Conservation (phyloP, 2,113 vertebrate species). For the Notarius quadriscutis region DNA sequence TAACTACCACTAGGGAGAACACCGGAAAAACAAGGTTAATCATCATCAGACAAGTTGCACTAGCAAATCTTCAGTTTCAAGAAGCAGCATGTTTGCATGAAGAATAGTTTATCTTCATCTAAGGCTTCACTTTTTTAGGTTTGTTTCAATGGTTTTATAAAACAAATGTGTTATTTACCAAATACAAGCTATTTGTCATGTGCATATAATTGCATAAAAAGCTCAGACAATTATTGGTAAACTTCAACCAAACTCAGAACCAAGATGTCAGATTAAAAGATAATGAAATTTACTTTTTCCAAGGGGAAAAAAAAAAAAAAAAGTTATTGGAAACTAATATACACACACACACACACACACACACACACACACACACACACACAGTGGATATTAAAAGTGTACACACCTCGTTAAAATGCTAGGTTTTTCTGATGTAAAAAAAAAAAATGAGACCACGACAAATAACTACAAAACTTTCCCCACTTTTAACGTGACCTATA, state of each 20-base stretch:
- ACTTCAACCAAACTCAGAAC: not conserved
- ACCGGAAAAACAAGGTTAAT: not conserved
- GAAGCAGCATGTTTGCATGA: too few relatives aligned
- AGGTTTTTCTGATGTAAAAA: too few relatives aligned
- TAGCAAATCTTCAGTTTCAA: not conserved
- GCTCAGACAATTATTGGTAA: not conserved
- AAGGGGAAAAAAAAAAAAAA: not conserved
- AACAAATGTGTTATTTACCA: not conserved
- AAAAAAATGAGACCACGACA: too few relatives aligned
- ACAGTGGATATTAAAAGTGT: too few relatives aligned
- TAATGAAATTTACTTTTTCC: not conserved
- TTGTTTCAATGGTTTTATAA: not conserved
- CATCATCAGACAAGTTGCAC: constrained; percentile 6
- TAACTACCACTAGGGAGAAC: not conserved
- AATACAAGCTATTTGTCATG: not conserved
- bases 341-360: too few relatives aligned
- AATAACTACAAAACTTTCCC: too few relatives aligned
- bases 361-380: too few relatives aligned
- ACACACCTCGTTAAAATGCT: too few relatives aligned
- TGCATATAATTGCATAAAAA: not conserved
- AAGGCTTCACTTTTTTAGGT: not conserved
- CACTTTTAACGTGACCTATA: too few relatives aligned
- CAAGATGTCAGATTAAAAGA: not conserved
- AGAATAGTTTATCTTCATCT: not conserved
- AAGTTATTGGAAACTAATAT: not conserved